Percentiles rank a stretch among this genome's conserved stretches.
phyloP scores from a whole-genome alignment of 2,113 vertebrate genomes.

The Pitta sordida region DNA sequence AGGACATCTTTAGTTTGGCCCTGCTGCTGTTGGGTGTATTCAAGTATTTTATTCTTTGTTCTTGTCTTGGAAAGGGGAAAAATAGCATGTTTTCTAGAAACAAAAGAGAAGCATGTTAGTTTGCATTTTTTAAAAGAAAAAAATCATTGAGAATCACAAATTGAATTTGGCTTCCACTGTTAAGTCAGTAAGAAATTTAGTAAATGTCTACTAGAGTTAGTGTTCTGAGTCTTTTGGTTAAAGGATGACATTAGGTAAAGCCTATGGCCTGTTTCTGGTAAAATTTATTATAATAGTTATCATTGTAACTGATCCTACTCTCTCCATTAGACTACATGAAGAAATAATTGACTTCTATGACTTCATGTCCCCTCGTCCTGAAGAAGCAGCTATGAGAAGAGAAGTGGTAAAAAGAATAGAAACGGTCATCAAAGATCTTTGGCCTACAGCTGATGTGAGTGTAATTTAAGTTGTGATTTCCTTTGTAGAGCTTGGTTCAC shows the following conservation, averaged over 20 bases:
- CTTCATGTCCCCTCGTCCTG: conserved; percentile 95
- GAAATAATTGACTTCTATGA: conserved; percentile 98
- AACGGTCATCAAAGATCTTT: conserved; percentile 93
- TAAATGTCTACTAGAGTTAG: neutral
- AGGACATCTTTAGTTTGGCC: neutral
- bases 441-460: conserved; percentile 94
- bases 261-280: neutral
- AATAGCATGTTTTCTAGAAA: neutral
- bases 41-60: neutral
- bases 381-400: conserved; percentile 95
- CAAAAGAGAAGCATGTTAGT: neutral
- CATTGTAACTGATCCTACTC: neutral
- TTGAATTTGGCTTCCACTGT: neutral
- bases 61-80: neutral
- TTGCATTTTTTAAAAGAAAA: neutral
- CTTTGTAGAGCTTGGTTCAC: neutral
- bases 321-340: conserved; percentile 85
- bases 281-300: neutral
- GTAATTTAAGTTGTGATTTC: neutral
- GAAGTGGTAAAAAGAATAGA: conserved; percentile 96
- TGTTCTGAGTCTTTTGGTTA: neutral
- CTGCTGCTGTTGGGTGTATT: neutral
- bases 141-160: neutral
- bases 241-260: neutral
- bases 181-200: neutral